Evolutionary conservation across 2,797 vertebrate genomes (phyloP).

Genomic region (Rhinichthys osculus): DNA sequence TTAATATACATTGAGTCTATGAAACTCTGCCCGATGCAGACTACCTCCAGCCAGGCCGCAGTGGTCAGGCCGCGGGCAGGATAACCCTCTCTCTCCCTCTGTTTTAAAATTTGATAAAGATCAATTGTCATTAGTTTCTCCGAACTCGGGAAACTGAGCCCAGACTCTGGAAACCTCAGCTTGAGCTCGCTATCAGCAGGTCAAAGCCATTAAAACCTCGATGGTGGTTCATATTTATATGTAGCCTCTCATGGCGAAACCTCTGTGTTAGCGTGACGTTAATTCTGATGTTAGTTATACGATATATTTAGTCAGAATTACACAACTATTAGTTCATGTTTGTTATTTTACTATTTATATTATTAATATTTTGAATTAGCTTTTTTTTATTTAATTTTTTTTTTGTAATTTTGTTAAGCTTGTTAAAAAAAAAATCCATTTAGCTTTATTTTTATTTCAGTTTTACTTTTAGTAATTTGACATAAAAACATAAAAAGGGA

Average conservation of each 20-base stretch:
- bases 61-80: conserved; percentile 54
- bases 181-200: conserved; percentile 57
- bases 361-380: background rate
- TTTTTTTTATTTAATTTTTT: background rate
- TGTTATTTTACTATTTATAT: background rate
- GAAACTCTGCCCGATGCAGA: conserved; percentile 66
- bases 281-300: background rate
- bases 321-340: background rate
- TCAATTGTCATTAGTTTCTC: conserved; percentile 64
- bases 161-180: conserved; percentile 64
- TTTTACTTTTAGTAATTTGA: background rate
- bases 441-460: background rate
- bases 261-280: background rate
- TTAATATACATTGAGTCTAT: conserved; percentile 66
- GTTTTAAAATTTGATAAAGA: conserved; percentile 66
- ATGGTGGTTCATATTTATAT: conserved; percentile 17
- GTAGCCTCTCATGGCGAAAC: background rate
- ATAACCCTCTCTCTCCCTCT: conserved; percentile 53
- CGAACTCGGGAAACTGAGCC: conserved; percentile 60
- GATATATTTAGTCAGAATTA: background rate
- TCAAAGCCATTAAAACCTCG: conserved; percentile 57
- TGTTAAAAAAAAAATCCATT: background rate
- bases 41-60: conserved; percentile 59
- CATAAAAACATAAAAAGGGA: background rate
- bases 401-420: background rate